Evolutionary conservation across 2,113 vertebrate genomes (phyloP).

Genomic region (Bucco capensis): DNA sequence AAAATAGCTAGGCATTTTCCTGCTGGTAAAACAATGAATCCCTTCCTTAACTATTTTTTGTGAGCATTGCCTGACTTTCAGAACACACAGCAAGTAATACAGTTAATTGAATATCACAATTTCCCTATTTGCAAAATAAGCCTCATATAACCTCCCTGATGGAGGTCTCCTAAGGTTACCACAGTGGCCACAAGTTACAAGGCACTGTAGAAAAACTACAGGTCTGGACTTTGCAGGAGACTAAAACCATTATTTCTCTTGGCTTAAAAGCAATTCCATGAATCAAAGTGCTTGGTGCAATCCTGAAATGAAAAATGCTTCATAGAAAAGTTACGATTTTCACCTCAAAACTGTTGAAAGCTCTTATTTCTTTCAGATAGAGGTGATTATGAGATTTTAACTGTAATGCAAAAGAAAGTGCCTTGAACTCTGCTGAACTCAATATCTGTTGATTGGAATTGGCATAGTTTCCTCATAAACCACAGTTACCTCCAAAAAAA

Average conservation of each 20-base stretch:
- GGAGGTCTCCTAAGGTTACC: background rate
- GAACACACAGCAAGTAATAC: too few relatives aligned
- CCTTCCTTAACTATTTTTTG: background rate
- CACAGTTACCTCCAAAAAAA: background rate
- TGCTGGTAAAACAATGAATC: background rate
- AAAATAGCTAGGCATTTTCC: background rate
- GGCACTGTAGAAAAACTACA: background rate
- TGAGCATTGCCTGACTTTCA: too few relatives aligned
- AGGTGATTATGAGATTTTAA: background rate
- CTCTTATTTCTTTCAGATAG: constrained; percentile 20
- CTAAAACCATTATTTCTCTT: background rate
- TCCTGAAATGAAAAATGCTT: constrained; percentile 36
- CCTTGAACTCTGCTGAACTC: background rate
- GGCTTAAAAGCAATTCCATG: background rate
- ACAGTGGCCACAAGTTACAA: background rate
- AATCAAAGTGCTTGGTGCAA: background rate
- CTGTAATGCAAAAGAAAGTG: background rate
- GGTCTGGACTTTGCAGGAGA: background rate
- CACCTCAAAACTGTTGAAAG: background rate
- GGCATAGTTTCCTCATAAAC: background rate
- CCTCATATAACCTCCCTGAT: background rate
- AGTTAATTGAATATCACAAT: background rate
- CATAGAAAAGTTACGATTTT: background rate
- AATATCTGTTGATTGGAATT: background rate
- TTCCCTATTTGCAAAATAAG: background rate